Base-by-base conservation (phyloP, 2,797 vertebrate species). In the Toxotes lorentzi region DNA sequence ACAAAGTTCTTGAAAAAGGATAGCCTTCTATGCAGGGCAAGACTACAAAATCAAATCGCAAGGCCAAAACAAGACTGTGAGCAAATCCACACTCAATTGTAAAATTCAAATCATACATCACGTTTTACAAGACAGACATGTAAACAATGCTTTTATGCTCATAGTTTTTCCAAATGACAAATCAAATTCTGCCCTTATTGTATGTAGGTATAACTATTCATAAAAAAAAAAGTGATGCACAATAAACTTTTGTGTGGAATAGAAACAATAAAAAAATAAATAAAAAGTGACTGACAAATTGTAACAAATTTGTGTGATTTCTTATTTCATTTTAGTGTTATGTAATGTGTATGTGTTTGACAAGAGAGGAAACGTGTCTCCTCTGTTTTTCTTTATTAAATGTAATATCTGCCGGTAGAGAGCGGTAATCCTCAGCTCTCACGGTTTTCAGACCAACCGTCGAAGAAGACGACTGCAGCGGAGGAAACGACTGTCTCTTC, bases 401-500 rank as follows among this genome's bases (percentile, higher is more conserved):
- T 53, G 21, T 11, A 1, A 7, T 11, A 3, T 47, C 14, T 1
- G 11, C 75, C 90, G 43, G 23, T 4, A 84, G 91, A 50, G 40
- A 79, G 88, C 90, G 38, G n/a, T 72, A 54, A 27, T 2, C 8
- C 21, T 43, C 32, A 4, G 2, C 27, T 34, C 0, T 1, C 6
- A 13, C 8, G 3, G 7, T 5, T 45, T 19, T n/a, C 27, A 6
- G 1, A 0, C 21, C 2, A 19, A 10, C 9, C 24, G 8, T 8
- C 7, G 72, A 84, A 40, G 89, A 91, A 91, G 89, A 90, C 60
- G 72, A 32, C 50, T 17, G 32, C 38, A 16, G 70, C 66, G 40
- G 53, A 35, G 58, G 50, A 27, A 72, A 59, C 12, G 50, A 1
- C 57, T 21, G 75, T 53, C 54, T 83, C 87, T 91, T 93, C 91